Percentiles rank a stretch among this genome's conserved stretches.
Evolutionary conservation across 1,140 invertebrate species (phyloP).

Genomic region (Acromyrmex charruanus): DNA sequence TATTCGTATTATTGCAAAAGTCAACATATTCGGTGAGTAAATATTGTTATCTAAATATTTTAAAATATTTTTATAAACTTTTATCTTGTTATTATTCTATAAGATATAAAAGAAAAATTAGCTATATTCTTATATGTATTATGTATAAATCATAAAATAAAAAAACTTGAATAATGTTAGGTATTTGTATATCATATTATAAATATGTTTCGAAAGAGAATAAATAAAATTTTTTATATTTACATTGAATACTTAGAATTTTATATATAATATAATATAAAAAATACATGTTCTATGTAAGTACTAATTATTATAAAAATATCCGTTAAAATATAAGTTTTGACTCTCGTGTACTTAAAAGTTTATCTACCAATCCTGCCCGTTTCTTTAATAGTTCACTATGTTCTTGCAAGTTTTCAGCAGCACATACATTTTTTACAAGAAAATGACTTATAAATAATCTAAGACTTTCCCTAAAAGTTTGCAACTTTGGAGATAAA

Average conservation of each 20-base stretch:
- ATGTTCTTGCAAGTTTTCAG: slow-evolving; percentile 85
- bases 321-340: slow-evolving; percentile 77
- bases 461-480: slow-evolving; percentile 91
- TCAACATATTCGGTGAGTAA: too few relatives aligned
- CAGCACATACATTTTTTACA: slow-evolving; percentile 88
- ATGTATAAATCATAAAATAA: too few relatives aligned
- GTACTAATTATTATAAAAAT: background rate
- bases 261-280: slow-evolving; percentile 13
- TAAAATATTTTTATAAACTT: too few relatives aligned
- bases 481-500: slow-evolving; percentile 89
- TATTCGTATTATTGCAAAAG: too few relatives aligned
- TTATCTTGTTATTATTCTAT: too few relatives aligned
- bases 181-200: background rate
- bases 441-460: slow-evolving; percentile 94
- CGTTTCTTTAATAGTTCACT: slow-evolving; percentile 86
- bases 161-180: too few relatives aligned
- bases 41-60: too few relatives aligned
- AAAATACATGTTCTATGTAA: background rate
- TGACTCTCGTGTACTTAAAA: slow-evolving; percentile 83
- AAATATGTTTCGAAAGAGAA: background rate
- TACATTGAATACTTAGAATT: background rate
- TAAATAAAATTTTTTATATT: background rate
- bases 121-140: too few relatives aligned
- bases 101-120: too few relatives aligned
- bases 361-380: slow-evolving; percentile 87